Conservation (phyloP, 2,888 invertebrate species). For the Hirtodrosophila histrioides region DNA sequence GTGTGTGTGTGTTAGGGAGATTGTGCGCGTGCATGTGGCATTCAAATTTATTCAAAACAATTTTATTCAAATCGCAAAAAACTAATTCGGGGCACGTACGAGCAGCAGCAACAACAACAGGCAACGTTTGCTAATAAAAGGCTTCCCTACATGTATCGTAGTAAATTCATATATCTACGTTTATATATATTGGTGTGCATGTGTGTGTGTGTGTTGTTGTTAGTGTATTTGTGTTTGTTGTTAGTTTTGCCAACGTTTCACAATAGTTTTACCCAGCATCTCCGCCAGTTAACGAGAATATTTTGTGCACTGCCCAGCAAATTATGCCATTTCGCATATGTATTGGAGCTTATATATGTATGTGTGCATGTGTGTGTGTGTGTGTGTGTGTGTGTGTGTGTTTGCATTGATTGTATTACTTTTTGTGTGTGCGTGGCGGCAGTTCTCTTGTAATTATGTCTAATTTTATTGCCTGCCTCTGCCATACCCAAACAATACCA, state of each 20-base stretch:
- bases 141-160: constrained; percentile 34
- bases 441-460: constrained; percentile 71
- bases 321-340: constrained; percentile 64
- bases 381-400: constrained; percentile 18
- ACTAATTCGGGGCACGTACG: constrained; percentile 77
- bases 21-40: constrained; percentile 61
- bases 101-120: constrained; percentile 19
- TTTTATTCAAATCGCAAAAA: constrained; percentile 79
- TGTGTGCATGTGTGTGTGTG: constrained; percentile 29
- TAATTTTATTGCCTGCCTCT: constrained; percentile 64
- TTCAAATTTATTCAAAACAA: constrained; percentile 79
- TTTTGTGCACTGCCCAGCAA: constrained; percentile 65
- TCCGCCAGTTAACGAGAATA: constrained; percentile 53
- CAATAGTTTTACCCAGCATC: constrained; percentile 46
- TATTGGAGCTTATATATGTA: constrained; percentile 18
- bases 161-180: constrained; percentile 53
- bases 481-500: constrained; percentile 19
- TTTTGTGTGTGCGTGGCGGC: constrained; percentile 23
- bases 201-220: constrained; percentile 12
- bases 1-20: constrained; percentile 22
- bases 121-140: constrained; percentile 52
- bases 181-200: constrained; percentile 1
- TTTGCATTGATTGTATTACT: constrained; percentile 45
- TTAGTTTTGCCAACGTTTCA: constrained; percentile 61
- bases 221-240: constrained; percentile 43